Base-by-base conservation (phyloP, 1,140 invertebrate genomes). In the Drusus annulatus region DNA sequence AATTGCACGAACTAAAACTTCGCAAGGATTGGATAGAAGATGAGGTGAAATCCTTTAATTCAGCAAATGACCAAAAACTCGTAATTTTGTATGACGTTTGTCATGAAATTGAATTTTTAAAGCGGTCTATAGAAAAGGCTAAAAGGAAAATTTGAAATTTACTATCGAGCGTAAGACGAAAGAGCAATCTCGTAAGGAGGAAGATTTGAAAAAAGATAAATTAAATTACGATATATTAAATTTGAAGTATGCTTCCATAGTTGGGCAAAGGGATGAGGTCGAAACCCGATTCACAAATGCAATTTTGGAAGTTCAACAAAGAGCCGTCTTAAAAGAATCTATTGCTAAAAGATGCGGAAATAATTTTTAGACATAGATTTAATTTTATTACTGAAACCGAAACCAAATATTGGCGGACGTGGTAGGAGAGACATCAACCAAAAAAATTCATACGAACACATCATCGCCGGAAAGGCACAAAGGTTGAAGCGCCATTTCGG, bases 241-340 rank as follows among this genome's bases (percentile, higher is more conserved):
- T 13, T 28, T 25, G 31, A 65, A 36, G 62, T 65, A 65, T 28
- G 62, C 21, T 84, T 93, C 95, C 80, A 92, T 96, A 52, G 83
- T 87, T 79, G 88, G 87, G 10, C 96, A 97, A 86, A 91, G 95
- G 50, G 94, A 97, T 84, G 93, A 95, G 62, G 85, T 97, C 19
- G 94, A 96, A 85, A 88, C 91, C 8, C 93, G 93, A 86, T 97
- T 97, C 87, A 91, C 95, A 15, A 92, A 93, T 71, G 94, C 95
- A 1, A 93, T 97, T 78, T 88, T 96, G 21, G 95, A 97, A 85
- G 91, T 97, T 4, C 96, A 97, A 87, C 95, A 97, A 86, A 96
- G 95, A 86, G 93, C 94, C 0, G 93, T 92, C 23, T 78, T 89
- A 58, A 88, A 87, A 76, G 87, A 86, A 2, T 86, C 87, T 0